Conservation (phyloP, 2,797 vertebrate genomes). For the Muscicapa comitata region DNA sequence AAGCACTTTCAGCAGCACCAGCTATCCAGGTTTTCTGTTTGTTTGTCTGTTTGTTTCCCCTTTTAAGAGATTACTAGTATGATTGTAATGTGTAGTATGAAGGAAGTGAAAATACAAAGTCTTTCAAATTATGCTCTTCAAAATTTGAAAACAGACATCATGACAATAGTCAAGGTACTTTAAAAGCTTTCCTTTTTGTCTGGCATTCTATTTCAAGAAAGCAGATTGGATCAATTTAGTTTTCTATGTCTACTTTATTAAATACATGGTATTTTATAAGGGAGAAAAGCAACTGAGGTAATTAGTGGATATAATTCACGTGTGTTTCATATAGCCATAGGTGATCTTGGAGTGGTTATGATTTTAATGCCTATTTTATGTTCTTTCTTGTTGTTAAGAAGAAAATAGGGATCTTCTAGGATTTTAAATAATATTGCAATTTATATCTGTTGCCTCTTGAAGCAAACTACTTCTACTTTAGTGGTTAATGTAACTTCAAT, state of each 20-base stretch:
- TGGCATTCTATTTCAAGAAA: neutral
- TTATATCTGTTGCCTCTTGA: neutral
- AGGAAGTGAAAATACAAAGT: neutral
- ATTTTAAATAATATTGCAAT: neutral
- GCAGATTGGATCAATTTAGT: neutral
- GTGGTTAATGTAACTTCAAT: neutral
- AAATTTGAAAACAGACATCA: neutral
- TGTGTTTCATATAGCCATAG: neutral
- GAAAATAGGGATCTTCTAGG: neutral
- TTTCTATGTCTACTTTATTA: neutral
- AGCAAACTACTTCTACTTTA: neutral
- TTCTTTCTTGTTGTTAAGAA: neutral
- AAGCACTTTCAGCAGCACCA: conserved; percentile 96
- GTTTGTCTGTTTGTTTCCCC: neutral
- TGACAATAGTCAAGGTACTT: neutral
- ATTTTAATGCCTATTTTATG: neutral
- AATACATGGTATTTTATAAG: neutral
- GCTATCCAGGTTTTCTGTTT: conserved; percentile 88
- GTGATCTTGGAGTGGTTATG: neutral
- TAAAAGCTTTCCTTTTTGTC: neutral
- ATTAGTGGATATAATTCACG: neutral
- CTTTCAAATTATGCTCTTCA: neutral
- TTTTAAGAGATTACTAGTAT: neutral
- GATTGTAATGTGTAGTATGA: neutral
- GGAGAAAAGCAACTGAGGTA: neutral